phyloP scores from a whole-genome alignment of 2,113 vertebrate genomes.

The Ovis canadensis region DNA sequence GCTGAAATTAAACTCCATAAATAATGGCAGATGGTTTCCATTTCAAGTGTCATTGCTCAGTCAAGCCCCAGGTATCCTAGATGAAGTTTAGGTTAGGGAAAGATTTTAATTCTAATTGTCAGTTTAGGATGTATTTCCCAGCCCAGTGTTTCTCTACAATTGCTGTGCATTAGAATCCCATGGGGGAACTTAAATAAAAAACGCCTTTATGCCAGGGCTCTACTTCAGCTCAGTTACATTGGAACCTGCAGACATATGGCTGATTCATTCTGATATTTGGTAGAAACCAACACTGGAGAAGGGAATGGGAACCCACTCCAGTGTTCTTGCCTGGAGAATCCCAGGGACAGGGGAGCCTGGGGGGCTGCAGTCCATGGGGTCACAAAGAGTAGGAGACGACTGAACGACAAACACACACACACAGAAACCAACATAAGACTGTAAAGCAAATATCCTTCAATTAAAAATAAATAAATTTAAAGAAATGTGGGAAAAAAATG shows the following conservation, averaged over 20 bases:
- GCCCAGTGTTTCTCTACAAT: background rate
- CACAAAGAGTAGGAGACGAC: fast-evolving
- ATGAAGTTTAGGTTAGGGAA: background rate
- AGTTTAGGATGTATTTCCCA: background rate
- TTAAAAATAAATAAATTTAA: background rate
- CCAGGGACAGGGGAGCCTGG: background rate
- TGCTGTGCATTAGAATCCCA: background rate
- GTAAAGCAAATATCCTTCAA: background rate
- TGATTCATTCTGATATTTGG: background rate
- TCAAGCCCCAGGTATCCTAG: background rate
- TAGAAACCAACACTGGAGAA: background rate
- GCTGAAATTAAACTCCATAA: constrained; percentile 17
- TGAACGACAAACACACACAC: background rate
- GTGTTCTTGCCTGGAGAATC: background rate
- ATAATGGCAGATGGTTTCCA: background rate
- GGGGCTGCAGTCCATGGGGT: background rate
- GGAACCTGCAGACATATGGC: background rate
- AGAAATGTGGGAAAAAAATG: background rate
- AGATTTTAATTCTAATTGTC: background rate
- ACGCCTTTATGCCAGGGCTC: background rate
- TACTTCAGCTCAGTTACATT: background rate
- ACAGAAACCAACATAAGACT: background rate
- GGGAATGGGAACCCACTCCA: background rate
- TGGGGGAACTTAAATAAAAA: background rate
- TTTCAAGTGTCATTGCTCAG: background rate